Evolutionary conservation across 23 tunicate species (phyloP), one percentile per base, ranked within the genome.

Genomic region (Oikopleura vanhoeffeni): DNA sequence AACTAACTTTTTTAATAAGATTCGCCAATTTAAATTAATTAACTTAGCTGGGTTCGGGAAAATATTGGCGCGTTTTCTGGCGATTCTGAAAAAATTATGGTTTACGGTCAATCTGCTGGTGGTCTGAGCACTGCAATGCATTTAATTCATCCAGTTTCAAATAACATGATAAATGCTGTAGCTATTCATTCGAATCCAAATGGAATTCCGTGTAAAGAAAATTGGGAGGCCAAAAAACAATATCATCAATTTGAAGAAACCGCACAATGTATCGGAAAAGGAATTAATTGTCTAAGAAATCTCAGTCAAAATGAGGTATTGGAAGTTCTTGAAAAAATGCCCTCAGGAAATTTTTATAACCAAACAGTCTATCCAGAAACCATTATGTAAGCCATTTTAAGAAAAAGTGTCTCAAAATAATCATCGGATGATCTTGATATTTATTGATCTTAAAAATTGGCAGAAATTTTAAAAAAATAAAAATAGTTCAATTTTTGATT

Each of bases 41-140:
- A n/a, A n/a, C n/a, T n/a, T n/a, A n/a, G n/a, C n/a, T 71, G 79
- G 79, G 79, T 71, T 38, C 27, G 38, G 79, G 79, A 71, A 71
- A 18, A 71, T 30, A 71, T 71, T 71, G 79, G 32, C 2, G 38
- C 34, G 34, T 71, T 71, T 30, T 33, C 36, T 18, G 79, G 79
- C 2, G 79, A 71, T 30, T 38, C 79, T 2, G 38, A 71, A 28
- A 28, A 32, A 28, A 71, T 71, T 38, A 71, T 71, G 79, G 35
- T 71, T 24, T 71, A 18, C 32, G 79, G 79, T 2, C 79, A 71
- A 32, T 71, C 79, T 2, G 79, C 79, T 2, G 79, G 79, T 38
- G 79, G 38, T 18, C 36, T 71, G 34, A 24, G 38, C 34, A 71
- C 79, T 18, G 3, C 35, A 33, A 13, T 71, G 79, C 79, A 71